Percentiles rank a stretch among this genome's conserved stretches.
Evolutionary conservation across 2,113 vertebrate species (phyloP).

Genomic region (Corythaixoides concolor): DNA sequence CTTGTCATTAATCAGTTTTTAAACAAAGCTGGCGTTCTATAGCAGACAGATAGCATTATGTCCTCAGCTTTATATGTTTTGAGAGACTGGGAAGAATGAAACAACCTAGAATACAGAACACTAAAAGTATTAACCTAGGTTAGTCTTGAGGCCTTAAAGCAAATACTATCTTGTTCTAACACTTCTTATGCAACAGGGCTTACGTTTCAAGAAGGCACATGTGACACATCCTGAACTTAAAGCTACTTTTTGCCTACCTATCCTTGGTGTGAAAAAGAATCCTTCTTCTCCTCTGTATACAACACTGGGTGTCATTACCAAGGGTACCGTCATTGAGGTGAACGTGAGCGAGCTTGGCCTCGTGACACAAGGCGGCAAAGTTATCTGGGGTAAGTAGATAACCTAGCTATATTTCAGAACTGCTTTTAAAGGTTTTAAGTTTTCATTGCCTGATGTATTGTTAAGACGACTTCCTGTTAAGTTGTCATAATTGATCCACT

Average conservation of each 20-base stretch:
- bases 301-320: constrained; percentile 94
- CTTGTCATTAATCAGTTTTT: not conserved
- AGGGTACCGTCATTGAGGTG: constrained; percentile 94
- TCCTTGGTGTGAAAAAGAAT: constrained; percentile 98
- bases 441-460: not conserved
- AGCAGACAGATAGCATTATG: not conserved
- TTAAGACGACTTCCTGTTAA: not conserved
- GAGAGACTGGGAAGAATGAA: too few species aligned
- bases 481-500: not conserved
- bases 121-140: not conserved
- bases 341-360: constrained; percentile 96
- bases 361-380: constrained; percentile 97
- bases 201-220: constrained; percentile 96
- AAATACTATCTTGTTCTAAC: not conserved
- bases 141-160: not conserved
- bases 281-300: constrained; percentile 96
- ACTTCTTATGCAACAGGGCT: constrained; percentile 77
- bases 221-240: constrained; percentile 98
- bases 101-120: too few species aligned
- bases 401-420: not conserved
- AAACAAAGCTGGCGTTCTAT: not conserved
- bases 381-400: constrained; percentile 93
- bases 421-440: not conserved
- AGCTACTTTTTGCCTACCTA: constrained; percentile 95
- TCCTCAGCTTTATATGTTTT: too few species aligned